These are phyloP conservation scores for Bedellia somnulentella DNA, from an alignment of 2,888 invertebrate genomes.

Conservation along the genomic window DNA sequence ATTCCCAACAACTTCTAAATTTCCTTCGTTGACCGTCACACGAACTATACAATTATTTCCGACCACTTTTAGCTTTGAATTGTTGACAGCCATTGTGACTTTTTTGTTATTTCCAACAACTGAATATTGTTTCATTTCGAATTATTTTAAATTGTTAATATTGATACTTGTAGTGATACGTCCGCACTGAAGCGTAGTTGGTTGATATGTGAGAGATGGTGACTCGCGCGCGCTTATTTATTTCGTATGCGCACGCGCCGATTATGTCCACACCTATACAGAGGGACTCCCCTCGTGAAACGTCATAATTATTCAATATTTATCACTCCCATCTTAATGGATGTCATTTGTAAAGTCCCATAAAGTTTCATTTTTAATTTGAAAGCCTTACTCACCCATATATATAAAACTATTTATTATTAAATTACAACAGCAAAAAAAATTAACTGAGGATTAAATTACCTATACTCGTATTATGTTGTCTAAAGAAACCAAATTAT, in stretches of 20 bases:
- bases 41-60: constrained; percentile 42
- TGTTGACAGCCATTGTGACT: constrained; percentile 46
- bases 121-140: constrained; percentile 46
- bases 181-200: neutral
- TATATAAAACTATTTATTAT: too few species aligned
- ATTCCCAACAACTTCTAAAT: constrained; percentile 51
- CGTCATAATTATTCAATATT: too few species aligned
- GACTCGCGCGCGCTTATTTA: constrained; percentile 9
- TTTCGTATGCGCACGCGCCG: constrained; percentile 15
- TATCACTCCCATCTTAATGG: too few species aligned
- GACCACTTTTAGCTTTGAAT: constrained; percentile 35
- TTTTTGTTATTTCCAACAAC: constrained; percentile 52
- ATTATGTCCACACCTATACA: constrained; percentile 7
- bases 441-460: too few species aligned
- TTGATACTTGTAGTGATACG: neutral
- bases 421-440: too few species aligned
- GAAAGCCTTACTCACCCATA: too few species aligned
- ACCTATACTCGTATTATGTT: too few species aligned
- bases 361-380: too few species aligned
- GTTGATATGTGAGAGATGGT: constrained; percentile 1
- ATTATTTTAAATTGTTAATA: constrained; percentile 7
- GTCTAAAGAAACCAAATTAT: too few species aligned
- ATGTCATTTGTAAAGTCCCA: too few species aligned
- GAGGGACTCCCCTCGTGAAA: too few species aligned
- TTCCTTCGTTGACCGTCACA: constrained; percentile 35